Percentiles rank a stretch among this genome's conserved stretches.
Conservation (phyloP, 2,113 vertebrate species). For the Mystacornis crossleyi region DNA sequence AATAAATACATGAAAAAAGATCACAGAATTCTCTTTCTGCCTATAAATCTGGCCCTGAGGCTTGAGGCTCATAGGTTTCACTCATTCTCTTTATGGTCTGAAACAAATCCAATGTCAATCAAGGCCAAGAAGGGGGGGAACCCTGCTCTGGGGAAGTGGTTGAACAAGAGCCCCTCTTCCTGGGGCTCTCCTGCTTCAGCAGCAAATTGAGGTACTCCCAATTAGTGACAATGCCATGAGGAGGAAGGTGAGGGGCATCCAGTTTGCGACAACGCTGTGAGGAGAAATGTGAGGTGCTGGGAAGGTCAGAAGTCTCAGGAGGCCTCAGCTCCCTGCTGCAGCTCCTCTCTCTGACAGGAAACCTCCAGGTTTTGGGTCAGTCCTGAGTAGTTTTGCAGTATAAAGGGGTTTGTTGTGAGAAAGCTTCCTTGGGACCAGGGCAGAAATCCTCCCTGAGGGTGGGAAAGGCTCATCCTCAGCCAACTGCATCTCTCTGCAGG, state of each 20-base stretch:
- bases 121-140: not conserved
- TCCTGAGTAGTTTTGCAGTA: not conserved
- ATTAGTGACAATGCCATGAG: not conserved
- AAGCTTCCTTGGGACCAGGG: rapidly evolving
- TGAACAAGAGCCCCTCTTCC: not conserved
- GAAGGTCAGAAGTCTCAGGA: not conserved
- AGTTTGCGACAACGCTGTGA: not conserved
- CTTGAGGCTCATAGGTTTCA: not conserved
- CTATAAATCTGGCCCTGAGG: conserved; percentile 58
- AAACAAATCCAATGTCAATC: conserved; percentile 44
- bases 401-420: not conserved
- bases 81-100: conserved; percentile 6
- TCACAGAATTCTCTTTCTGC: conserved; percentile 55
- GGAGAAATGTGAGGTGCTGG: not conserved
- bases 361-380: not conserved
- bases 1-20: conserved; percentile 37
- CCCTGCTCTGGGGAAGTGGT: not conserved
- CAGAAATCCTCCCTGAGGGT: not conserved
- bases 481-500: rapidly evolving
- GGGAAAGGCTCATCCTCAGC: not conserved
- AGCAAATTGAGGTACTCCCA: not conserved
- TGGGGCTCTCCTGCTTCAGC: not conserved
- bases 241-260: not conserved
- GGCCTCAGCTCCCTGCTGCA: not conserved
- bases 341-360: not conserved